Evolutionary conservation across 2,888 invertebrate species (phyloP).

Genomic region (Sinopyrophorus schimmeli): DNA sequence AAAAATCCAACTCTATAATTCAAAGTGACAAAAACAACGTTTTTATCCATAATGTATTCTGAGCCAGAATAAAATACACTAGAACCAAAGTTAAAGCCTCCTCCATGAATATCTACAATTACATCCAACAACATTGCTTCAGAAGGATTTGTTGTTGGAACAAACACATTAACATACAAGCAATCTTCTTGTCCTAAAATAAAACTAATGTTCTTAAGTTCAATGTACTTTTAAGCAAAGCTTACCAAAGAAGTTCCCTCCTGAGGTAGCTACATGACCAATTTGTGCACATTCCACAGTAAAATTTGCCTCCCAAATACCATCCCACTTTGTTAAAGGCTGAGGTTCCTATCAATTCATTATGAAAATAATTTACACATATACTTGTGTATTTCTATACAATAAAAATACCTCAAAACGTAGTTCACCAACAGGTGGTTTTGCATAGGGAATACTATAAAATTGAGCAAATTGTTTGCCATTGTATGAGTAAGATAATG

Average conservation of each 20-base stretch:
- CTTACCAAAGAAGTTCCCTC: slow-evolving; percentile 1
- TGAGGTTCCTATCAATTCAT: slow-evolving; percentile 27
- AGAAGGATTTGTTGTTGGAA: slow-evolving; percentile 51
- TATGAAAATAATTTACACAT: slow-evolving; percentile 2
- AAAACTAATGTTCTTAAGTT: no score
- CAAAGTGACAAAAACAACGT: slow-evolving; percentile 65
- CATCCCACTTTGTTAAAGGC: slow-evolving; percentile 30
- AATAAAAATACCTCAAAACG: slow-evolving; percentile 59
- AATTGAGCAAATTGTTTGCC: slow-evolving; percentile 59
- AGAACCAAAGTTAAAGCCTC: slow-evolving; percentile 66
- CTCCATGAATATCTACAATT: slow-evolving; percentile 63
- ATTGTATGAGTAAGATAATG: slow-evolving; percentile 36
- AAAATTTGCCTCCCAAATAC: slow-evolving; percentile 31
- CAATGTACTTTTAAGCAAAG: neutral
- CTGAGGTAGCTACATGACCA: neutral
- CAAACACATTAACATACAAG: slow-evolving; percentile 62
- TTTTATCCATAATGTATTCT: slow-evolving; percentile 61
- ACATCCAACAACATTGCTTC: slow-evolving; percentile 59
- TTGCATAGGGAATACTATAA: slow-evolving; percentile 65
- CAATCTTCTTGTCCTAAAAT: slow-evolving; percentile 64
- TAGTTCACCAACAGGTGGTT: slow-evolving; percentile 62
- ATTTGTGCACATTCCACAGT: slow-evolving; percentile 22
- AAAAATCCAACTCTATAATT: slow-evolving; percentile 68
- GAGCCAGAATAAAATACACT: slow-evolving; percentile 53
- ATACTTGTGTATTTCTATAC: no score